These are phyloP conservation scores for Pseudomugil tenellus DNA, from an alignment of 2,797 vertebrate genomes.

Conservation along the genomic window DNA sequence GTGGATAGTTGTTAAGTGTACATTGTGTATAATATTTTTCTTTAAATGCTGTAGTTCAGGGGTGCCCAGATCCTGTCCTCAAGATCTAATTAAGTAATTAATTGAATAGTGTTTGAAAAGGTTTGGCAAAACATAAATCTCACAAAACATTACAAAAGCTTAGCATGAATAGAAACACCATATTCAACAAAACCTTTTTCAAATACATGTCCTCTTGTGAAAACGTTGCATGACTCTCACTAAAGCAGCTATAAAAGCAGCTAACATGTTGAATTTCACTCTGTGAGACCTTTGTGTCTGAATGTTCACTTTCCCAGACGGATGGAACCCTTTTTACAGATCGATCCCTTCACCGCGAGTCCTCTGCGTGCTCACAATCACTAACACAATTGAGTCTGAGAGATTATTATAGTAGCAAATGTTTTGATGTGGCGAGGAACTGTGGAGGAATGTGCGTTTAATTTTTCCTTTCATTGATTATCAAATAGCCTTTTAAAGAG, in stretches of 20 bases:
- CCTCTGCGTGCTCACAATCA: conserved; percentile 12
- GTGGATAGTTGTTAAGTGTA: too few relatives aligned
- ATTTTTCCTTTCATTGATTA: conserved; percentile 49
- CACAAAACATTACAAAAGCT: neutral
- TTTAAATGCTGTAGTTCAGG: too few relatives aligned
- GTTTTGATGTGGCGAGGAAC: conserved; percentile 58
- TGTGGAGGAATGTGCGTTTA: conserved; percentile 37
- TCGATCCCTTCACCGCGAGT: conserved; percentile 26
- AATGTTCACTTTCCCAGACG: conserved; percentile 66
- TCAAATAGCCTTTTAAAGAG: conserved; percentile 45
- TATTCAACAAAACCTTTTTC: conserved; percentile 15
- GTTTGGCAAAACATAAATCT: neutral
- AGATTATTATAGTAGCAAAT: conserved; percentile 20
- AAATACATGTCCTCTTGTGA: neutral
- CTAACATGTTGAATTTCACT: conserved; percentile 38
- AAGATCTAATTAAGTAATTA: too few relatives aligned
- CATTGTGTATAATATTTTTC: too few relatives aligned
- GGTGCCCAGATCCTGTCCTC: too few relatives aligned
- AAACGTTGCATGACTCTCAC: conserved; percentile 16
- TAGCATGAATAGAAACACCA: neutral
- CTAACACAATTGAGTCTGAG: conserved; percentile 25
- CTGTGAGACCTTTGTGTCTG: conserved; percentile 36
- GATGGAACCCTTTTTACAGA: conserved; percentile 36
- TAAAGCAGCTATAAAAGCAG: conserved; percentile 30
- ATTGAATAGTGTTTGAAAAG: neutral